A percentile compares a stretch with the other conserved stretches of the same genome.
phyloP scores from a whole-genome alignment of 23 tunicate species.

The Ciona savignyi region DNA sequence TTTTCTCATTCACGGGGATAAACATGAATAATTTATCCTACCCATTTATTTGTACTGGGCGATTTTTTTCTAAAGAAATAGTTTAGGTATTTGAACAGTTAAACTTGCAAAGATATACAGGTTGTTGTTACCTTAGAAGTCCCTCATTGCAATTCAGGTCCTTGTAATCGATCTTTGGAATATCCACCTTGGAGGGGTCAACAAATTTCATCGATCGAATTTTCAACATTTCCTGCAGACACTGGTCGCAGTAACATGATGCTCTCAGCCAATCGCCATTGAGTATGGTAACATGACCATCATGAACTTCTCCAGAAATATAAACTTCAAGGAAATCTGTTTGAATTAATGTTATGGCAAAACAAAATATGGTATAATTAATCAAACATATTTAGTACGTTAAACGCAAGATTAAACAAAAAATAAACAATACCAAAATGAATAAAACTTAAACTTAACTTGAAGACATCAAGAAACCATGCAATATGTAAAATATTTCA shows the following conservation, averaged over 20 bases:
- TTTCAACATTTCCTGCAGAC: slow-evolving; percentile 13
- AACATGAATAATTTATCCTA: no score
- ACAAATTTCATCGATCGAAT: slow-evolving; percentile 6
- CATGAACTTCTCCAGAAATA: slow-evolving; percentile 19
- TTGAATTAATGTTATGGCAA: no score
- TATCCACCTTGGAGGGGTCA: neutral
- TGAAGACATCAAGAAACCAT: no score
- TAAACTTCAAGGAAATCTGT: slow-evolving; percentile 7
- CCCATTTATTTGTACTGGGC: no score
- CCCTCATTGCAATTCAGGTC: slow-evolving; percentile 9
- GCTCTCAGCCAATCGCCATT: slow-evolving; percentile 43
- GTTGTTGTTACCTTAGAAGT: slow-evolving; percentile 3
- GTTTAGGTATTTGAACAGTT: no score
- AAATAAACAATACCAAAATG: neutral
- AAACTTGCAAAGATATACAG: no score
- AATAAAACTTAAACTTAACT: neutral
- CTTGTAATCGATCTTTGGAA: slow-evolving; percentile 17
- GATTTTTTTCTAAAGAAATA: no score
- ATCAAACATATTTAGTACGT: no score
- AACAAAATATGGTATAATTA: slow-evolving; percentile 1
- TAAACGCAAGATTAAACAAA: no score
- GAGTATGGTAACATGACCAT: slow-evolving; percentile 45
- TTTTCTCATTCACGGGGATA: no score
- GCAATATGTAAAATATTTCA: no score
- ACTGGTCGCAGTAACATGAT: slow-evolving; percentile 48